phyloP scores from a whole-genome alignment of 1,140 invertebrate species.

The Drosophila fuyamai region DNA sequence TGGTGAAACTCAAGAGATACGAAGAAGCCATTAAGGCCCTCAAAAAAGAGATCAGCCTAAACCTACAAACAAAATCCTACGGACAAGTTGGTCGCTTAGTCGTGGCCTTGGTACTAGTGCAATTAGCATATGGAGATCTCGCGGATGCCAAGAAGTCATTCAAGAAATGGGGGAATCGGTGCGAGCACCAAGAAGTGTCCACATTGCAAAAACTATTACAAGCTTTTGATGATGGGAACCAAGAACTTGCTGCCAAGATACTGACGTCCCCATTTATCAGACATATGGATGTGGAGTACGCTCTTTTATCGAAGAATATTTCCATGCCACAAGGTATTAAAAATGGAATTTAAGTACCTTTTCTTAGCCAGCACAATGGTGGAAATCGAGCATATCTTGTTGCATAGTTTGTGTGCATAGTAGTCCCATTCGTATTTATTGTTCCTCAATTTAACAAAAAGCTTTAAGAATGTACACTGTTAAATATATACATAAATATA shows the following conservation, averaged over 20 bases:
- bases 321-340: constrained; percentile 88
- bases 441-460: neutral
- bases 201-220: constrained; percentile 93
- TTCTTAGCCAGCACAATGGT: neutral
- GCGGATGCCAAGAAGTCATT: constrained; percentile 97
- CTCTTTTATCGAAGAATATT: constrained; percentile 91
- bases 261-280: constrained; percentile 95
- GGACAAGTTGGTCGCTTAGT: constrained; percentile 92
- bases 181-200: constrained; percentile 90
- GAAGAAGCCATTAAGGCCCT: constrained; percentile 95
- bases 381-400: neutral
- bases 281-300: constrained; percentile 97
- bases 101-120: constrained; percentile 94
- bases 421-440: neutral
- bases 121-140: constrained; percentile 94
- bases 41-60: constrained; percentile 92
- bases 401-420: neutral
- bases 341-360: constrained; percentile 83
- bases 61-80: constrained; percentile 91
- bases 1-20: constrained; percentile 91
- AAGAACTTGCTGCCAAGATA: constrained; percentile 90
- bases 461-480: constrained; percentile 4
- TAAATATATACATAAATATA: constrained; percentile 9
- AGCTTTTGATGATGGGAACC: constrained; percentile 96
- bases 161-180: constrained; percentile 93